phyloP scores from a whole-genome alignment of 1,140 invertebrate species.

The Microvelia longipes region DNA sequence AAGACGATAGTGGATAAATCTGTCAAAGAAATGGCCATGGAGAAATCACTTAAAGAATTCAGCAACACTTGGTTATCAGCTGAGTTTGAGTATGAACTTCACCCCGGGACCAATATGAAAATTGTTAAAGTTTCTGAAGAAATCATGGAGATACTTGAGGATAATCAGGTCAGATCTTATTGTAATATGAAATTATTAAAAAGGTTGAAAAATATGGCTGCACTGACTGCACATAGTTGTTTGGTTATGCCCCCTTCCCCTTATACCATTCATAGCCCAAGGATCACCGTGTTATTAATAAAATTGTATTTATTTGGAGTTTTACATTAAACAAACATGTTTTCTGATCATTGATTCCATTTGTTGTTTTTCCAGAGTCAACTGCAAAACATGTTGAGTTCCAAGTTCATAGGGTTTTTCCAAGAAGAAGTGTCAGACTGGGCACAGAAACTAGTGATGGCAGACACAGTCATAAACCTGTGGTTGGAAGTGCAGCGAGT shows the following conservation, averaged over 20 bases:
- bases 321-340: too few species aligned
- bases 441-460: constrained; percentile 75
- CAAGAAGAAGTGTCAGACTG: constrained; percentile 69
- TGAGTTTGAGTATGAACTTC: constrained; percentile 66
- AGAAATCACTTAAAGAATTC: constrained; percentile 75
- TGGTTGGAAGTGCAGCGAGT: constrained; percentile 88
- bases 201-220: too few species aligned
- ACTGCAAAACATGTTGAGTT: constrained; percentile 82
- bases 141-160: constrained; percentile 81
- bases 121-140: constrained; percentile 72
- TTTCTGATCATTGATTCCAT: too few species aligned
- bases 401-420: constrained; percentile 81
- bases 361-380: constrained; percentile 38
- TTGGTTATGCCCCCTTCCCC: too few species aligned
- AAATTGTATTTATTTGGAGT: too few species aligned
- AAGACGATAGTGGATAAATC: constrained; percentile 90
- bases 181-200: too few species aligned
- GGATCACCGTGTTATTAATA: too few species aligned
- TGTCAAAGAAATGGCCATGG: constrained; percentile 91
- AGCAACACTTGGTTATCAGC: constrained; percentile 64
- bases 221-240: too few species aligned
- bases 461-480: constrained; percentile 68
- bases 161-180: constrained; percentile 90
- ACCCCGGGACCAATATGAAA: constrained; percentile 61
- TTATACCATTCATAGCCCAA: too few species aligned